Evolutionary conservation across 92 coral and sea anemone species (phyloP), one percentile per base, ranked within the genome.

Genomic region (Parazoanthus swiftii): DNA sequence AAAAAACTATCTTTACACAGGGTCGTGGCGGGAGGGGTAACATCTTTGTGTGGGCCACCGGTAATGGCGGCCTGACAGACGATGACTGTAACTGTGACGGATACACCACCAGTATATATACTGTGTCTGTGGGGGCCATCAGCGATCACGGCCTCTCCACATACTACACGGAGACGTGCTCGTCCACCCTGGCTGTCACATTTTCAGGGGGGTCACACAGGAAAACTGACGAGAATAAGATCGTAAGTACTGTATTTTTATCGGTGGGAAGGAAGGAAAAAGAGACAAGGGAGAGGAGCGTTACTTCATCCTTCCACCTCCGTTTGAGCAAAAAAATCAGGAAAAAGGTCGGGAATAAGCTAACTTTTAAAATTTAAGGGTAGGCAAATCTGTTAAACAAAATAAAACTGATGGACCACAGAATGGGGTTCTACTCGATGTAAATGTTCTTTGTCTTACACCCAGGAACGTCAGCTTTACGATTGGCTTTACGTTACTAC

Each of bases 61-160:
- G 98, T 15, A 94, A 94, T 51, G 98, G 98, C 54, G 98, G 98
- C 25, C 92, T 94, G 23, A 94, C 98, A 85, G 95, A 94, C 82
- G 98, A 94, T 81, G 98, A 94, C 80, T 94, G 98, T 82, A 94
- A 94, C 91, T 94, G 98, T 66, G 98, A 94, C 74, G 98, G 98
- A 4, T 94, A 94, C 85, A 94, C 98, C 14, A 94, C 98, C 25
- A 94, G 95, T 91, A 94, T 94, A 48, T 93, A 94, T 80, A 94
- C 98, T 18, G 88, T 94, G 25, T 94, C 98, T 9, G 92, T 94
- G 38, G 98, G 98, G 10, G 98, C 98, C 74, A 94, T 94, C 78
- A 93, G 98, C 74, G 95, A 91, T 16, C 95, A 94, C 72, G 98
- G 98, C 8, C 90, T 94, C 26, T 94, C 98, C 1, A 94, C 98